Evolutionary conservation across 2,797 vertebrate species (phyloP).

Genomic region (Champsocephalus esox): DNA sequence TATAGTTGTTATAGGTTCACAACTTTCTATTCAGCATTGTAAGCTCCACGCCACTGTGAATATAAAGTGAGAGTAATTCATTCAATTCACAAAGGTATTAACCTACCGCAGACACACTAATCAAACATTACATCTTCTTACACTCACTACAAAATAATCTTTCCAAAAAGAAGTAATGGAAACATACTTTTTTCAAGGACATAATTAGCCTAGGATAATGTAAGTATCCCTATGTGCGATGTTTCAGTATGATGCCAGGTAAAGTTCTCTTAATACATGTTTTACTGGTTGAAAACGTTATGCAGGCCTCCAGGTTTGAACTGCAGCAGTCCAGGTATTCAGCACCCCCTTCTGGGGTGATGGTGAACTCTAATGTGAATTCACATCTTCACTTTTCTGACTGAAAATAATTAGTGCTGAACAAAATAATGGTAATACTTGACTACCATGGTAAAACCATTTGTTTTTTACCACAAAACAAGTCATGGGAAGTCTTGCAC

Average conservation of each 20-base stretch:
- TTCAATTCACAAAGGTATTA: too few species aligned
- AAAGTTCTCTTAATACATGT: background rate
- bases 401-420: background rate
- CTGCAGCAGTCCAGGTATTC: background rate
- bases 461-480: background rate
- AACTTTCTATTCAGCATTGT: background rate
- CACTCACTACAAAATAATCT: background rate
- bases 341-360: slow-evolving; percentile 21
- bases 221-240: background rate
- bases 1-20: too few species aligned
- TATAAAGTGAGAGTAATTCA: too few species aligned
- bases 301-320: background rate
- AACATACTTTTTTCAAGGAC: background rate
- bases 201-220: background rate
- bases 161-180: background rate
- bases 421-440: slow-evolving; percentile 3
- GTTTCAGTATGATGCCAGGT: background rate
- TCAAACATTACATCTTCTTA: too few species aligned
- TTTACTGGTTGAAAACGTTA: background rate
- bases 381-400: background rate
- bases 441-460: background rate
- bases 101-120: too few species aligned
- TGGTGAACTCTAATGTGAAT: slow-evolving; percentile 11
- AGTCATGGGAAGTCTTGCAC: background rate
- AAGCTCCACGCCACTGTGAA: background rate